Percentiles rank a stretch among this genome's conserved stretches.
Evolutionary conservation across 1,140 invertebrate genomes (phyloP).

Genomic region (Goniozus legneri): DNA sequence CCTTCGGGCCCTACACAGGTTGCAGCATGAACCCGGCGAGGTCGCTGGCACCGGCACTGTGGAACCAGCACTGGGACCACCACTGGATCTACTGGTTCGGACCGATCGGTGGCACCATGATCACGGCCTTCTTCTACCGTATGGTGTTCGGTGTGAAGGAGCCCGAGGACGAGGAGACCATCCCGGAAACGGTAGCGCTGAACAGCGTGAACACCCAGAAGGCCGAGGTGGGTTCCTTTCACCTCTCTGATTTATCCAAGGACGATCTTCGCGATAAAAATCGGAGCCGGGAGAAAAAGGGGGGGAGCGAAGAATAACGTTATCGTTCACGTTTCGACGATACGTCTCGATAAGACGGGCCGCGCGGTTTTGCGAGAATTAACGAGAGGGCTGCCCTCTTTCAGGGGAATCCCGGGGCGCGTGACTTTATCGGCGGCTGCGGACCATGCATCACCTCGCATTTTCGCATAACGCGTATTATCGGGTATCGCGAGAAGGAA

Average conservation of each 20-base stretch:
- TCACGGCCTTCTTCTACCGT: constrained; percentile 48
- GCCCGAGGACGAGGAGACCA: constrained; percentile 13
- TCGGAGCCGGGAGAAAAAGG: too few species aligned
- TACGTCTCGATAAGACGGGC: constrained; percentile 15
- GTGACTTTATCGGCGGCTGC: constrained; percentile 17
- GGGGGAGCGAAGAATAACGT: too few species aligned
- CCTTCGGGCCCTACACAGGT: constrained; percentile 63
- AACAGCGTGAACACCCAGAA: constrained; percentile 39
- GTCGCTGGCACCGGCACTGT: constrained; percentile 73
- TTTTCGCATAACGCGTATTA: constrained; percentile 20
- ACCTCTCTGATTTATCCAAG: not conserved
- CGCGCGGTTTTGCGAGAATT: constrained; percentile 11
- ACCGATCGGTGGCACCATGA: constrained; percentile 48
- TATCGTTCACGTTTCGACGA: constrained; percentile 7
- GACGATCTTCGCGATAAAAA: too few species aligned
- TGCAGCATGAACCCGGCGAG: constrained; percentile 82
- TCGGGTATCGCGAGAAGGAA: too few species aligned
- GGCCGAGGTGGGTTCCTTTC: constrained; percentile 24
- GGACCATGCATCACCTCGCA: constrained; percentile 15
- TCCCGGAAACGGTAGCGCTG: constrained; percentile 33
- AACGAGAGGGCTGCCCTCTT: constrained; percentile 6
- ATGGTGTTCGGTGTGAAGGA: constrained; percentile 25
- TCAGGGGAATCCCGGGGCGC: constrained; percentile 1
- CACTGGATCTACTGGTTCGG: constrained; percentile 67
- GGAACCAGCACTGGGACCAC: constrained; percentile 64